phyloP scores from a whole-genome alignment of 2,797 vertebrate species.

The Coranthus polyacanthus region DNA sequence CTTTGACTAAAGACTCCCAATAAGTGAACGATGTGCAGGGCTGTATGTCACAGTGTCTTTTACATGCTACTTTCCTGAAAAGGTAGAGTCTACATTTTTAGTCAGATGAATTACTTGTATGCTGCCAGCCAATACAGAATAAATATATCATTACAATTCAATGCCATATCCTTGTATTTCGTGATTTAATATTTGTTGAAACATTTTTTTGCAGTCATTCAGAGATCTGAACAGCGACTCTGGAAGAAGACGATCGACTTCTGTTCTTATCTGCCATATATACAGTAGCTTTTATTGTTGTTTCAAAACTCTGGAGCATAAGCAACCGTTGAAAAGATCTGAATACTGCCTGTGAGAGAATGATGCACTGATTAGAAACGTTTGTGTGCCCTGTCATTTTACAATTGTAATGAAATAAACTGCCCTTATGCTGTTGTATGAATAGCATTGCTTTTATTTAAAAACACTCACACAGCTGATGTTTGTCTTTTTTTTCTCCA shows the following conservation, averaged over 20 bases:
- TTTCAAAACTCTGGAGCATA: slow-evolving; percentile 57
- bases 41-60: slow-evolving; percentile 31
- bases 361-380: slow-evolving; percentile 62
- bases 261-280: slow-evolving; percentile 53
- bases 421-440: slow-evolving; percentile 67
- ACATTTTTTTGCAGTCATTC: slow-evolving; percentile 14
- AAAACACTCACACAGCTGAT: background rate
- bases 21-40: slow-evolving; percentile 16
- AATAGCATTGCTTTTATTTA: slow-evolving; percentile 22
- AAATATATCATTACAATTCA: slow-evolving; percentile 34
- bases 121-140: slow-evolving; percentile 31
- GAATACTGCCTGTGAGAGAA: slow-evolving; percentile 77
- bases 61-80: slow-evolving; percentile 33
- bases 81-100: slow-evolving; percentile 23
- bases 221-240: slow-evolving; percentile 39
- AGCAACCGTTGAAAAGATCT: slow-evolving; percentile 52
- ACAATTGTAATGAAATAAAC: slow-evolving; percentile 78
- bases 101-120: slow-evolving; percentile 33
- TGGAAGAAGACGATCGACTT: slow-evolving; percentile 26
- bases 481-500: too few relatives aligned
- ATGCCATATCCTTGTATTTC: slow-evolving; percentile 51
- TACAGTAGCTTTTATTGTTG: slow-evolving; percentile 67
- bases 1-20: slow-evolving; percentile 14
- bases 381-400: slow-evolving; percentile 73
- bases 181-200: slow-evolving; percentile 51